Percentiles rank a stretch among this genome's conserved stretches.
These are phyloP conservation scores for Penaeus vannamei DNA, from an alignment of 1,140 invertebrate species.

Conservation along the genomic window DNA sequence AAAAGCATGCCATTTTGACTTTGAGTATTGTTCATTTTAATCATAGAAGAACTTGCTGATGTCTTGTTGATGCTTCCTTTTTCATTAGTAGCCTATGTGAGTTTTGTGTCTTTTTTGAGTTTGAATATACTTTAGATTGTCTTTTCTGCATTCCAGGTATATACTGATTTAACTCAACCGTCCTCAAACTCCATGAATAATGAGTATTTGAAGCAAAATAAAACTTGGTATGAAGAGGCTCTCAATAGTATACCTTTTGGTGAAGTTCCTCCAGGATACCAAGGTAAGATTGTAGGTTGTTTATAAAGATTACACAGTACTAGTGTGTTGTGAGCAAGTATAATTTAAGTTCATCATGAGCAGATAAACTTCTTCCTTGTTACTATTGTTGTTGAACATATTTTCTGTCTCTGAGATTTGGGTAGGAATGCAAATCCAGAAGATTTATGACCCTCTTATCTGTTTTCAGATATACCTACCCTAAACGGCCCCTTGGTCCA, in stretches of 20 bases:
- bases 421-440: background rate
- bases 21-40: too few relatives aligned
- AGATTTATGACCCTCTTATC: background rate
- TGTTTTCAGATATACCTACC: slow-evolving; percentile 62
- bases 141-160: slow-evolving; percentile 69
- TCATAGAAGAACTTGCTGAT: background rate
- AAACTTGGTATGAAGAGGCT: slow-evolving; percentile 84
- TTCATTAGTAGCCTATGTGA: background rate
- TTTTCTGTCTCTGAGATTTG: background rate
- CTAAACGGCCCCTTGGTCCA: slow-evolving; percentile 73
- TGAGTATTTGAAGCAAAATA: slow-evolving; percentile 81
- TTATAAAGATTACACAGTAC: slow-evolving; percentile 4
- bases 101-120: background rate
- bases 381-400: background rate
- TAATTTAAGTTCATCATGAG: too few relatives aligned
- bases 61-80: background rate
- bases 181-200: slow-evolving; percentile 58
- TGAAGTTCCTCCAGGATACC: slow-evolving; percentile 85
- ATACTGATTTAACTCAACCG: slow-evolving; percentile 71
- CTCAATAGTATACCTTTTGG: slow-evolving; percentile 84
- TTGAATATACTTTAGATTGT: background rate
- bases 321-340: slow-evolving; percentile 38
- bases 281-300: slow-evolving; percentile 71
- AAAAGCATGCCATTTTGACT: too few relatives aligned
- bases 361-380: too few relatives aligned